Base-by-base conservation (phyloP, 2,888 invertebrate species). In the Liodrosophila aerea region DNA sequence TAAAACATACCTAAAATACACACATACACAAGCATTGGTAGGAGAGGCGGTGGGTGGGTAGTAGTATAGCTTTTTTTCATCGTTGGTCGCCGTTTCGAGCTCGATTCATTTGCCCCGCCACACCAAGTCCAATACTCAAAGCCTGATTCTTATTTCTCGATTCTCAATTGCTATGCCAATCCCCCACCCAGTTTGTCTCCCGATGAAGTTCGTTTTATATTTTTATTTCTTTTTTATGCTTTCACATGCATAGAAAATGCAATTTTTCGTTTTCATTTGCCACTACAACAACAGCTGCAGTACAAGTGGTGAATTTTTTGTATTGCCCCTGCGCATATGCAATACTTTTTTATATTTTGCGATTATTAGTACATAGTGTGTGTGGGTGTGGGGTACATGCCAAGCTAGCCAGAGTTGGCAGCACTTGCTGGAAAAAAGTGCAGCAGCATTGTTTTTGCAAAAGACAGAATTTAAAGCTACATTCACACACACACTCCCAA, bases 231-330 rank as follows among this genome's bases (percentile, higher is more conserved):
- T 9, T 30, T 30, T 30, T 57, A 50, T 53, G 58, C 44, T 29
- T 30, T 30, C 47, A 39, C 60, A 45, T 59, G 58, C 41, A 64
- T 43, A 57, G 59, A 40, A 65, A 75, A 72, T 77, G 77, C 85
- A 81, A 71, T 82, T 85, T 86, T 81, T 86, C 78, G 63, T 81
- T 86, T 81, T 76, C 75, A 83, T 84, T 76, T 77, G 61, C 64
- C 53, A 56, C 41, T 45, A 43, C 63, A 64, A 41, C 44, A 53
- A 33, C 47, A 64, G 54, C 59, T 66, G 29, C 13, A 50, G 59
- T 58, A 50, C 57, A 83, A 71, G 73, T 71, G 50, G 57, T 62
- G 50, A 52, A 73, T 36, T 18, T 34, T 37, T 60, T 27, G 22
- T n/a, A 3, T 39, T 76, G 60, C 86, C 81, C 64, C 76, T 76